These are phyloP conservation scores for Taenioides sp. DNA, from an alignment of 2,797 vertebrate genomes.

Conservation along the genomic window DNA sequence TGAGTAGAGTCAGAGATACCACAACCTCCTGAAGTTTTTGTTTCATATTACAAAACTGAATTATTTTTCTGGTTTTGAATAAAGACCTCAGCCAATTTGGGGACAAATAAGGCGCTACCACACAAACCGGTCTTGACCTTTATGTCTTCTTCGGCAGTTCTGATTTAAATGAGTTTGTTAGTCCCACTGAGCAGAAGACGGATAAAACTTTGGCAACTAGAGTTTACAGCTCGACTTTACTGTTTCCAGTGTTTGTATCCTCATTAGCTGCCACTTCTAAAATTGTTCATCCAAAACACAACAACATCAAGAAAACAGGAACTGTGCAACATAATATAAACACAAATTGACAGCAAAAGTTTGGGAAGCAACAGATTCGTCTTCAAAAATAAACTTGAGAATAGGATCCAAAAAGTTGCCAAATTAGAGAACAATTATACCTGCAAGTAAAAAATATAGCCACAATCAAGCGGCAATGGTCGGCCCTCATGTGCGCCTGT, in stretches of 20 bases:
- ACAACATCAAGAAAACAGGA: slow-evolving; percentile 23
- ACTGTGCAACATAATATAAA: slow-evolving; percentile 1
- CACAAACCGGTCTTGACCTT: slow-evolving; percentile 35
- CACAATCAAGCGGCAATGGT: no score
- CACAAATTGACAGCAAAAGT: slow-evolving; percentile 13
- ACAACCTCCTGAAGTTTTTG: slow-evolving; percentile 40
- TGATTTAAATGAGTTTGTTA: slow-evolving; percentile 53
- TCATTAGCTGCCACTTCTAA: slow-evolving; percentile 40
- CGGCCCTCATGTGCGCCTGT: no score
- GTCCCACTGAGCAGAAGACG: slow-evolving; percentile 13
- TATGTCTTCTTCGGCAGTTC: slow-evolving; percentile 20
- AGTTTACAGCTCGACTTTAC: slow-evolving; percentile 12
- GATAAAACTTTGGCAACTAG: slow-evolving; percentile 21
- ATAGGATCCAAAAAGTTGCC: background rate
- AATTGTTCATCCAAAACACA: slow-evolving; percentile 10
- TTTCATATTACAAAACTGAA: slow-evolving; percentile 45
- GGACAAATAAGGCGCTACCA: slow-evolving; percentile 32
- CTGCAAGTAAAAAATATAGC: no score
- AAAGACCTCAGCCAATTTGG: slow-evolving; percentile 31
- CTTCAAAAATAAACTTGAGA: slow-evolving; percentile 6
- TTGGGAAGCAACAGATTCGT: slow-evolving; percentile 4
- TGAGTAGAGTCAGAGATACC: slow-evolving; percentile 36
- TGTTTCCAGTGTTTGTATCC: slow-evolving; percentile 26
- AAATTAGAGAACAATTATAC: no score
- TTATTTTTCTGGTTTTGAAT: slow-evolving; percentile 19